phyloP scores from a whole-genome alignment of 30 jellyfish, hydroid and myxozoan genomes.

The Hydra vulgaris region DNA sequence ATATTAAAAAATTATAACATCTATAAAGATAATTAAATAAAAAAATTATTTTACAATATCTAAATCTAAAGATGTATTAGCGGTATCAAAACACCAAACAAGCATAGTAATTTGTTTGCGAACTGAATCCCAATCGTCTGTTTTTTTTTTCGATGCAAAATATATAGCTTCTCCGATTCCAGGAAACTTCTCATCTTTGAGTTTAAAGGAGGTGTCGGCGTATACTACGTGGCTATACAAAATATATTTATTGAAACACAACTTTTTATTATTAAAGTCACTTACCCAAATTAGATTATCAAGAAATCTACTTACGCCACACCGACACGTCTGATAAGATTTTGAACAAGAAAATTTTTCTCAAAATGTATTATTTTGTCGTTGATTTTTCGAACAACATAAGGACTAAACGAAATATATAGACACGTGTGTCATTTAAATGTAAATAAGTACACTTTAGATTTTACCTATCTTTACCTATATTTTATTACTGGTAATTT shows the following conservation, averaged over 20 bases:
- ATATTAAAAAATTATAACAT: no score
- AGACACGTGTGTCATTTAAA: neutral
- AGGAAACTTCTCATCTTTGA: constrained; percentile 48
- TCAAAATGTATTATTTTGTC: constrained; percentile 29
- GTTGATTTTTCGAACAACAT: constrained; percentile 15
- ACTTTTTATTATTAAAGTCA: neutral
- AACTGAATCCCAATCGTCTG: constrained; percentile 71
- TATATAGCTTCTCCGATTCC: constrained; percentile 67
- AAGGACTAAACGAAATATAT: constrained; percentile 1
- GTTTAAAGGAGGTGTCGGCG: constrained; percentile 33
- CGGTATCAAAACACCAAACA: constrained; percentile 36
- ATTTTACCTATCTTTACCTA: no score
- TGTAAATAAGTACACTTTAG: no score
- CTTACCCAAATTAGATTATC: neutral
- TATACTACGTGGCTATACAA: constrained; percentile 57
- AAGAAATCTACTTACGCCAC: neutral
- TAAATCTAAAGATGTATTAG: constrained; percentile 15
- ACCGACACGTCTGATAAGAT: neutral
- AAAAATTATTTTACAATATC: constrained; percentile 3
- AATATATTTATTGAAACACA: neutral
- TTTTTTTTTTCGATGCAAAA: constrained; percentile 30
- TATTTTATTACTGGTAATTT: no score
- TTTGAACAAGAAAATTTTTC: constrained; percentile 12
- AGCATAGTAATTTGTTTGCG: constrained; percentile 25
- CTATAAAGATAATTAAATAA: no score